Percentiles rank a stretch among this genome's conserved stretches.
phyloP scores from a whole-genome alignment of 2,113 vertebrate genomes.

The Nothocercus nigrocapillus region DNA sequence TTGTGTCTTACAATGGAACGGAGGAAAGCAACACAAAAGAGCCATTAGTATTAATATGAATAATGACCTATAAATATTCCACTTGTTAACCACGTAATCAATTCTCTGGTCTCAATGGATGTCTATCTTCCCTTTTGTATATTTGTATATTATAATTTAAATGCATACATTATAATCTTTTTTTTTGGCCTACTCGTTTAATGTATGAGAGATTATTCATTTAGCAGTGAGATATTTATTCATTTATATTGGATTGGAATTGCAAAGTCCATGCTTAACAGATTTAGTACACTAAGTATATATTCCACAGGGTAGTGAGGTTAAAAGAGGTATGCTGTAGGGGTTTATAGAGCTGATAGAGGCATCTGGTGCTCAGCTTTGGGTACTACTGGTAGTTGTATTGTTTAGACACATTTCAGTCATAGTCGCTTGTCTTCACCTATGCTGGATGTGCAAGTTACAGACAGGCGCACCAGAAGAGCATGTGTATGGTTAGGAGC shows the following conservation, averaged over 20 bases:
- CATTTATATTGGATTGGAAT: constrained; percentile 44
- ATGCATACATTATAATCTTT: constrained; percentile 53
- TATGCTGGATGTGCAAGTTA: not conserved
- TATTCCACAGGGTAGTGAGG: constrained; percentile 17
- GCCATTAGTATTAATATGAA: constrained; percentile 53
- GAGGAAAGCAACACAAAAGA: constrained; percentile 30
- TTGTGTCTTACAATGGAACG: constrained; percentile 16
- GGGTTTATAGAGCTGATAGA: constrained; percentile 39
- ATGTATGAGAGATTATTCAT: constrained; percentile 49
- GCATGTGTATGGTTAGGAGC: not conserved
- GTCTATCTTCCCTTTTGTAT: constrained; percentile 46
- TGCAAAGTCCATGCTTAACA: constrained; percentile 45
- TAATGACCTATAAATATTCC: constrained; percentile 69
- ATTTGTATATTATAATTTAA: constrained; percentile 67
- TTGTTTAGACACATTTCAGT: not conserved
- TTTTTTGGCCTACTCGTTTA: constrained; percentile 27
- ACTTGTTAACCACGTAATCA: constrained; percentile 63
- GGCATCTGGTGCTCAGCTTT: constrained; percentile 47
- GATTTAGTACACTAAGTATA: constrained; percentile 12
- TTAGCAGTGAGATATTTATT: constrained; percentile 60
- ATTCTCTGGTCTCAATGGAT: constrained; percentile 49
- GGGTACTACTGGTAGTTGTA: not conserved
- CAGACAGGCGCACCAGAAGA: not conserved
- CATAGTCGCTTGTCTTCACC: not conserved
- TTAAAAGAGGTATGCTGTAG: not conserved